phyloP scores from a whole-genome alignment of 1,140 invertebrate genomes.

The Cyclina sinensis region DNA sequence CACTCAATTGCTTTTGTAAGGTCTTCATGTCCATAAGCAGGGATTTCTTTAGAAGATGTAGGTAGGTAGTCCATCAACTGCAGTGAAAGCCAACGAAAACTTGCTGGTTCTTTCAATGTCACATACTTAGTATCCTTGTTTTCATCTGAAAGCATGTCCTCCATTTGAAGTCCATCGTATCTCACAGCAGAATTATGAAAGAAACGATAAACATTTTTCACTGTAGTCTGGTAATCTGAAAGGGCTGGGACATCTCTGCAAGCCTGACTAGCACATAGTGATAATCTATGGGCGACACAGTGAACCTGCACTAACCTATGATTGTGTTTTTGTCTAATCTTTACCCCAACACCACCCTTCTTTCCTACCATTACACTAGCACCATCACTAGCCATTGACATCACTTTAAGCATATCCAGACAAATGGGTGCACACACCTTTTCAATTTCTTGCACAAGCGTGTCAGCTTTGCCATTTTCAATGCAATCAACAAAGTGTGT shows the following conservation, averaged over 20 bases:
- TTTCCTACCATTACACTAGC: constrained; percentile 16
- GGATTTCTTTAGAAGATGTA: neutral
- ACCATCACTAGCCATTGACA: constrained; percentile 46
- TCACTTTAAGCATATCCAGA: constrained; percentile 31
- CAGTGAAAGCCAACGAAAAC: constrained; percentile 53
- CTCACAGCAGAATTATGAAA: constrained; percentile 59
- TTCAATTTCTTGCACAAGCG: constrained; percentile 10
- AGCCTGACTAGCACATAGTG: constrained; percentile 28
- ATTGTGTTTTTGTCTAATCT: constrained; percentile 1
- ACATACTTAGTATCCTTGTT: constrained; percentile 4
- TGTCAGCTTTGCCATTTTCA: constrained; percentile 51
- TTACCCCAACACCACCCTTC: constrained; percentile 18
- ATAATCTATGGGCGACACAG: constrained; percentile 37
- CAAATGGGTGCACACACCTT: neutral
- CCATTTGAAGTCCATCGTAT: constrained; percentile 24
- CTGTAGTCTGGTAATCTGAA: constrained; percentile 28
- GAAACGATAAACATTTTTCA: constrained; percentile 51
- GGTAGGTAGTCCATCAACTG: constrained; percentile 33
- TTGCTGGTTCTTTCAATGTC: constrained; percentile 55
- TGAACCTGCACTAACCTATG: constrained; percentile 45
- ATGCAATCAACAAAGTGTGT: constrained; percentile 47
- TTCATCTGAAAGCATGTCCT: constrained; percentile 5
- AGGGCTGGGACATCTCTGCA: constrained; percentile 20
- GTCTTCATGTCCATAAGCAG: neutral
- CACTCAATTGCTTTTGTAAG: constrained; percentile 1